Base-by-base conservation (phyloP, 1,140 invertebrate species). In the Diachasmimorpha longicaudata region DNA sequence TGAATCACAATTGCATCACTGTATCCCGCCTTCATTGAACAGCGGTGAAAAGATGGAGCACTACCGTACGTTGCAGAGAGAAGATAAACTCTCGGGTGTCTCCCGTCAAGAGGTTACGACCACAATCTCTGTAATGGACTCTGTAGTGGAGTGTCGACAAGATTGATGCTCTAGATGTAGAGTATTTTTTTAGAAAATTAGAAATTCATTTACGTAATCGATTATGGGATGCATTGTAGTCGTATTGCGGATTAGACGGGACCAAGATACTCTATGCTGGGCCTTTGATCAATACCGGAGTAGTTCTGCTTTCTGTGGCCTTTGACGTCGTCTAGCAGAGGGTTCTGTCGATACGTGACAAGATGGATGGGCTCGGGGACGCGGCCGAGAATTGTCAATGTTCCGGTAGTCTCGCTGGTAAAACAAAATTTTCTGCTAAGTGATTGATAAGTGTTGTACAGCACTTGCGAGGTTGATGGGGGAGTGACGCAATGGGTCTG, bases 91-190 rank as follows among this genome's bases (percentile, higher is more conserved):
- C 58, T 58, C 31, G 31, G 19, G 23, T 25, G 58, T 63, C 58
- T 11, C 11, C 10, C 4, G 9, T 1, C n/a, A 25, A 63, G 80
- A 80, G 80, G 81, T 83, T 80, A 79, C 81, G 80, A 80, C 83
- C 81, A 85, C 86, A 87, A 87, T 86, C 84, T 83, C 82, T 85
- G 81, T 85, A 87, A 87, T 86, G 85, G 84, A 84, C 84, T 85
- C 78, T 23, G 23, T 25, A 23, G 11, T 36, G 68, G 58, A 52
- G 48, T 52, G 48, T 19, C 16, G 48, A 52, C 48, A 52, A 52
- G 48, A 52, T 52, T 52, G 48, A 52, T 52, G 48, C 14, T n/a
- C 16, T 19, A n/a, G 48, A 52, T n/a, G 48, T 19, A 52, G 5
- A 52, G 14, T 16, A n/a, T n/a, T 52, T 52, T 52, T 52, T 16